A percentile compares a stretch with the other conserved stretches of the same genome.
phyloP scores from a whole-genome alignment of 2,113 vertebrate species.

The Plotosus lineatus region DNA sequence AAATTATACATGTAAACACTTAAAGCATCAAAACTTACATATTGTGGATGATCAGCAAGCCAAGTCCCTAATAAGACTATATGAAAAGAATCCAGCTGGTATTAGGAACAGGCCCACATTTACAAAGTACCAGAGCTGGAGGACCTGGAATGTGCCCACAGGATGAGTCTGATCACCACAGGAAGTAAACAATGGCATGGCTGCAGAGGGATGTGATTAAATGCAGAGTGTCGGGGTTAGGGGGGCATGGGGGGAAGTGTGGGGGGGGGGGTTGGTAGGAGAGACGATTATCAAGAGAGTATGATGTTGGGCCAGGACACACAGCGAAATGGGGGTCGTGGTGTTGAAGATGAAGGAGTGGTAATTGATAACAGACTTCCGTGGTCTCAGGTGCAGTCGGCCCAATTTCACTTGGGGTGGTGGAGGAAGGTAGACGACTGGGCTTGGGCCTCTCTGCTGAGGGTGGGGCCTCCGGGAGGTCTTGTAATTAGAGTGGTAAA shows the following conservation, averaged over 20 bases:
- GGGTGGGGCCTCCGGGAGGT: conserved; percentile 40
- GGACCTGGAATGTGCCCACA: conserved; percentile 47
- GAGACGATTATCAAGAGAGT: conserved; percentile 55
- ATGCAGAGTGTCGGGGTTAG: conserved; percentile 26
- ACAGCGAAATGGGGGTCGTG: conserved; percentile 17
- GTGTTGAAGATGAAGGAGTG: conserved; percentile 46
- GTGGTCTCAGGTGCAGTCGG: conserved; percentile 62
- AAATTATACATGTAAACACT: not conserved
- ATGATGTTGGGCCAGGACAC: conserved; percentile 47
- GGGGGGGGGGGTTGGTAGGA: not conserved
- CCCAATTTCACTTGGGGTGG: conserved; percentile 20
- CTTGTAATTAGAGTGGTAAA: conserved; percentile 66
- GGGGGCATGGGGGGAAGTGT: not conserved
- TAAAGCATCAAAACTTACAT: not conserved
- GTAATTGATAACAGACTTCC: conserved; percentile 64
- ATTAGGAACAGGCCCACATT: conserved; percentile 48
- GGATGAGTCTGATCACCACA: conserved; percentile 55
- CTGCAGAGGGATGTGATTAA: conserved; percentile 54
- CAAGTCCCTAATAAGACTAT: conserved; percentile 26
- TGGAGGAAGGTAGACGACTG: conserved; percentile 44
- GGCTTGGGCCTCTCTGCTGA: conserved; percentile 28
- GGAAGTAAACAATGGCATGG: conserved; percentile 62
- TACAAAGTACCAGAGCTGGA: conserved; percentile 39
- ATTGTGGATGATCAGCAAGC: not conserved
- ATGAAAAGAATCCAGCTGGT: conserved; percentile 34